Percentiles rank a stretch among this genome's conserved stretches.
phyloP scores from a whole-genome alignment of 2,888 invertebrate species.

The Achlya flavicornis region DNA sequence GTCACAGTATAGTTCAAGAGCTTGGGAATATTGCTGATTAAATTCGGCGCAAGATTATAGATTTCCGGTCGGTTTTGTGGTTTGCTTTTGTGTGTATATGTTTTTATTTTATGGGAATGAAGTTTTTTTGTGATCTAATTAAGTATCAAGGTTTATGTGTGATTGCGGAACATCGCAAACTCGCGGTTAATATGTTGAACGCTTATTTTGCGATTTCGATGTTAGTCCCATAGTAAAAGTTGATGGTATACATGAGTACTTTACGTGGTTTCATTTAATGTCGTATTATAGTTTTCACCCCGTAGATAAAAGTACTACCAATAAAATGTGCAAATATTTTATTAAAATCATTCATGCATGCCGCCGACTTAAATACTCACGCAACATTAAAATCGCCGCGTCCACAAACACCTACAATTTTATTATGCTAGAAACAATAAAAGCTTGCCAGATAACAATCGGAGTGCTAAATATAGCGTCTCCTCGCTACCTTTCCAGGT shows the following conservation, averaged over 20 bases:
- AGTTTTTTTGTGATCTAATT: neutral
- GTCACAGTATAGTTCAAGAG: conserved; percentile 46
- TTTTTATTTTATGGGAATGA: conserved; percentile 6
- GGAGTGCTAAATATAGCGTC: neutral
- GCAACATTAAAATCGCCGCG: conserved; percentile 5
- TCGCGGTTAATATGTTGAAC: no score
- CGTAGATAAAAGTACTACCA: no score
- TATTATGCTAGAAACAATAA: neutral
- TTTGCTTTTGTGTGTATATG: conserved; percentile 20
- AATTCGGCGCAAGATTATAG: conserved; percentile 38
- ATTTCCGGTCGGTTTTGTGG: conserved; percentile 35
- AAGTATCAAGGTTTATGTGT: neutral
- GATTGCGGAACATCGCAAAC: neutral
- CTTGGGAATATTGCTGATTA: conserved; percentile 60
- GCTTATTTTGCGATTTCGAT: no score
- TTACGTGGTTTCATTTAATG: no score
- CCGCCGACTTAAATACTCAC: neutral
- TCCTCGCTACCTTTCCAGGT: conserved; percentile 12
- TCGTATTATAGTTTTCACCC: no score
- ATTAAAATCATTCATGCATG: neutral
- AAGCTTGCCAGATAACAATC: conserved; percentile 5
- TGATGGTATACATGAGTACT: no score
- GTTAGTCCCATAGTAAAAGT: no score
- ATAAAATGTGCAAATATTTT: neutral
- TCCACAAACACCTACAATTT: neutral